A percentile compares a stretch with the other conserved stretches of the same genome.
These are phyloP conservation scores for Thryonomys swinderianus DNA, from an alignment of 2,113 vertebrate genomes.

Conservation along the genomic window DNA sequence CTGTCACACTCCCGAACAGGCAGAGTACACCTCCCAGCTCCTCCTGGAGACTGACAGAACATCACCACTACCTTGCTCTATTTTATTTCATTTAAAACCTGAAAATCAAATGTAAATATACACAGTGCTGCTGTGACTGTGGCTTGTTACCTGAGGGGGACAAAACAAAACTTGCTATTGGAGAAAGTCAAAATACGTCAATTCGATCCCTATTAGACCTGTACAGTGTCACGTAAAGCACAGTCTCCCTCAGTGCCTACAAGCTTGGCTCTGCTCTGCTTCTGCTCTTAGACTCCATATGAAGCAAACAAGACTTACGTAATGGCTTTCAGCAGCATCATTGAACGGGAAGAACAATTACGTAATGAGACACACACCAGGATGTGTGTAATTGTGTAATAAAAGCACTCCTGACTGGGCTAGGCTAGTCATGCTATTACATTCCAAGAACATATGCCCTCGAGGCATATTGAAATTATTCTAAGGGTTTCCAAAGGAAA, in stretches of 20 bases:
- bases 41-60: not conserved
- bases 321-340: slow-evolving; percentile 77
- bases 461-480: slow-evolving; percentile 80
- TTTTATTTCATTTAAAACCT: slow-evolving; percentile 30
- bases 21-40: not conserved
- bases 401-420: slow-evolving; percentile 80
- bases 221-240: not conserved
- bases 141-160: not conserved
- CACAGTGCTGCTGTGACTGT: not conserved
- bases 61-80: not conserved
- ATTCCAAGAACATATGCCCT: slow-evolving; percentile 80
- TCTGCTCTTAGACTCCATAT: slow-evolving; percentile 36
- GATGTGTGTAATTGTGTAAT: slow-evolving; percentile 84
- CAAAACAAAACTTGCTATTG: not conserved
- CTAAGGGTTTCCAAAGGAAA: slow-evolving; percentile 81
- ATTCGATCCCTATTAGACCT: not conserved
- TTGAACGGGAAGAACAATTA: slow-evolving; percentile 85
- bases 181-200: not conserved
- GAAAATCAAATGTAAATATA: not conserved
- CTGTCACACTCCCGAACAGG: not conserved
- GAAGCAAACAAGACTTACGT: slow-evolving; percentile 73
- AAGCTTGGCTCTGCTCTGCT: slow-evolving; percentile 32
- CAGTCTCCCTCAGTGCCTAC: not conserved
- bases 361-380: slow-evolving; percentile 84
- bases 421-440: slow-evolving; percentile 79